These are phyloP conservation scores for Anastatus disparis DNA, from an alignment of 1,140 invertebrate species.

Conservation along the genomic window DNA sequence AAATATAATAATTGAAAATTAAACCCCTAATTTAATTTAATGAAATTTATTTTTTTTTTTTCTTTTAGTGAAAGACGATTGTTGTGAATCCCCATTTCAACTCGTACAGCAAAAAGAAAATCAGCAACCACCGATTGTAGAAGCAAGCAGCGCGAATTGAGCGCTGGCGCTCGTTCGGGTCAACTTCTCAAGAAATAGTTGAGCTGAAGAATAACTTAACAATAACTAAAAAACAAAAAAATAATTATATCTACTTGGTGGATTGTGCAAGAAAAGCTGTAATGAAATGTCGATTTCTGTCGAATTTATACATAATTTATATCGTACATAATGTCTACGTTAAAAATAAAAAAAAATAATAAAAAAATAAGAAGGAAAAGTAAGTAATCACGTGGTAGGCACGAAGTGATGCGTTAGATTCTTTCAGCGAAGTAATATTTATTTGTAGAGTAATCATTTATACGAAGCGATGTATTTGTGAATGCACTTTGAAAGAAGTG, in stretches of 20 bases:
- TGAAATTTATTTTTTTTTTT: too few relatives aligned
- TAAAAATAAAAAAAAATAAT: constrained; percentile 2
- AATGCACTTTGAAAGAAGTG: constrained; percentile 14
- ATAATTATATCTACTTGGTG: too few relatives aligned
- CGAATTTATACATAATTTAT: constrained; percentile 55
- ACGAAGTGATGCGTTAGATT: constrained; percentile 43
- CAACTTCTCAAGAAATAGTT: constrained; percentile 16
- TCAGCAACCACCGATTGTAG: constrained; percentile 21
- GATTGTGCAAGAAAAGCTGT: constrained; percentile 6
- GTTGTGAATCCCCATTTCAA: constrained; percentile 17
- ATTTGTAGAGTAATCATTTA: constrained; percentile 62
- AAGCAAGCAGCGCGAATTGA: constrained; percentile 37
- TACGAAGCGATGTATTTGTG: constrained; percentile 49
- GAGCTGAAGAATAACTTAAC: neutral
- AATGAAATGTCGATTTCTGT: constrained; percentile 31
- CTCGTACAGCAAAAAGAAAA: constrained; percentile 20
- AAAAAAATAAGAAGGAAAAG: constrained; percentile 23
- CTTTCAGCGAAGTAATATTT: constrained; percentile 58
- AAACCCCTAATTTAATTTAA: too few relatives aligned
- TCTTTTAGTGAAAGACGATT: too few relatives aligned
- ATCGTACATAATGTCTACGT: constrained; percentile 40
- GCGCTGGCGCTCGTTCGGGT: constrained; percentile 28
- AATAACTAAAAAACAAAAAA: too few relatives aligned
- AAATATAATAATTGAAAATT: too few relatives aligned
- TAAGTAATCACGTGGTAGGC: constrained; percentile 24